These are phyloP conservation scores for Glaucidium brasilianum DNA, from an alignment of 2,113 vertebrate species.

Conservation along the genomic window DNA sequence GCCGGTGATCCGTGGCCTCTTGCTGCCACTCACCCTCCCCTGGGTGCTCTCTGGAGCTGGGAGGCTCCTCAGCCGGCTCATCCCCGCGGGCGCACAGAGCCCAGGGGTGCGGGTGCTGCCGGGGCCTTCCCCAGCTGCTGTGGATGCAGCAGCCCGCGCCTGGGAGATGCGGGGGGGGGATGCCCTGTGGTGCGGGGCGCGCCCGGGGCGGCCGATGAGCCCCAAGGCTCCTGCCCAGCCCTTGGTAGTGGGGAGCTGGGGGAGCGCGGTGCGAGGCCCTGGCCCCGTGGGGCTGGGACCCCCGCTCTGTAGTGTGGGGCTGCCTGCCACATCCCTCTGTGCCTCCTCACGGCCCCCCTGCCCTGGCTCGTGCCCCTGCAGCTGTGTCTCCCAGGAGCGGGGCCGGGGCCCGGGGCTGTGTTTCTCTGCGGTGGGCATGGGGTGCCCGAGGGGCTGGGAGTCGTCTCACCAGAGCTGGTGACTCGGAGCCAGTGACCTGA, in stretches of 20 bases:
- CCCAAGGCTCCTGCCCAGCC: not conserved
- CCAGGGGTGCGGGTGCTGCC: rapidly evolving
- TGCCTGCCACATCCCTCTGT: rapidly evolving
- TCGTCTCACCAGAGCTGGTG: not conserved
- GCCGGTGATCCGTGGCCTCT: not conserved
- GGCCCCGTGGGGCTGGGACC: not conserved
- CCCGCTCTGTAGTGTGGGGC: rapidly evolving
- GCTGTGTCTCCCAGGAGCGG: not conserved
- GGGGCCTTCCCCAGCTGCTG: not conserved
- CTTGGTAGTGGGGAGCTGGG: not conserved
- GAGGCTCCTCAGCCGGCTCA: not conserved
- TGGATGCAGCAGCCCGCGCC: rapidly evolving
- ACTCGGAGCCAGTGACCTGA: not conserved
- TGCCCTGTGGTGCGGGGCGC: rapidly evolving
- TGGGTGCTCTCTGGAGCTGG: not conserved
- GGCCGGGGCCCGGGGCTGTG: not conserved
- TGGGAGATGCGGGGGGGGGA: not conserved
- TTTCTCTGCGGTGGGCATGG: not conserved
- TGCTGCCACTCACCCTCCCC: not conserved
- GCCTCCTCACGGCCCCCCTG: not conserved
- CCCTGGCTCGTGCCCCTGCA: not conserved
- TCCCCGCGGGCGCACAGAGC: not conserved
- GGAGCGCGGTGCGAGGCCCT: rapidly evolving
- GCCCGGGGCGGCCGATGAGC: rapidly evolving
- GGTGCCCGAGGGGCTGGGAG: not conserved